Base-by-base conservation (phyloP, 2,797 vertebrate species). In the Alcedo atthis region DNA sequence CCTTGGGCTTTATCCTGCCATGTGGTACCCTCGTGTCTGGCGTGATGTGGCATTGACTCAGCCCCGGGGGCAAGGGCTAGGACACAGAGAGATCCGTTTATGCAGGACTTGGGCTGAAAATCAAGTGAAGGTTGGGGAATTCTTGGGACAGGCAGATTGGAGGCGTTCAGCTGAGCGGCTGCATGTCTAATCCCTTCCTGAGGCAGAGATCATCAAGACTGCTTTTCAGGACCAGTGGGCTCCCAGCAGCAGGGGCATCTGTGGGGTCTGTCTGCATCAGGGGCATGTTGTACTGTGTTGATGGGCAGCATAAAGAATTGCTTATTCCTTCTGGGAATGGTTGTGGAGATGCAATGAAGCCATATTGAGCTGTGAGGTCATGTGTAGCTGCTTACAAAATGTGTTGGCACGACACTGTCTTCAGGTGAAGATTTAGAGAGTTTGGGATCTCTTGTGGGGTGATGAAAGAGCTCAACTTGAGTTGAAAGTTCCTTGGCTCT, bases 21-120 rank as follows among this genome's bases (percentile, higher is more conserved):
- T 87, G 93, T 87, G 90, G 68, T 89, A 75, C 70, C 93, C 96
- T 92, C 84, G 57, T 95, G 95, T 80, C 84, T 66, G 71, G 42
- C 2, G 10, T 95, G 90, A 93, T 9, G 30, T 46, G 79, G 46
- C 33, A 10, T 33, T 26, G 67, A 35, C 54, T 64, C 33, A n/a
- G 80, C 96, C 82, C 82, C 1, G 21, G 20, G 48, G 91, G 35
- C 22, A 43, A 53, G 81, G 32, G 43, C 81, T 15, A 6, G 67
- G 45, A 81, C 89, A 85, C 66, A 85, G 74, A 69, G 74, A 55
- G 55, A 86, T 80, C 66, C 40, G 75, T 90, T 93, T 68, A 45
- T 70, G 54, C 67, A 25, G 86, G 9, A 55, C 24, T 49, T 48
- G 81, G 80, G 58, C 68, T 91, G 82, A 68, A 74, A 63, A 66